These are phyloP conservation scores for Tenthredo livida DNA, from an alignment of 2,888 invertebrate genomes.

Conservation along the genomic window DNA sequence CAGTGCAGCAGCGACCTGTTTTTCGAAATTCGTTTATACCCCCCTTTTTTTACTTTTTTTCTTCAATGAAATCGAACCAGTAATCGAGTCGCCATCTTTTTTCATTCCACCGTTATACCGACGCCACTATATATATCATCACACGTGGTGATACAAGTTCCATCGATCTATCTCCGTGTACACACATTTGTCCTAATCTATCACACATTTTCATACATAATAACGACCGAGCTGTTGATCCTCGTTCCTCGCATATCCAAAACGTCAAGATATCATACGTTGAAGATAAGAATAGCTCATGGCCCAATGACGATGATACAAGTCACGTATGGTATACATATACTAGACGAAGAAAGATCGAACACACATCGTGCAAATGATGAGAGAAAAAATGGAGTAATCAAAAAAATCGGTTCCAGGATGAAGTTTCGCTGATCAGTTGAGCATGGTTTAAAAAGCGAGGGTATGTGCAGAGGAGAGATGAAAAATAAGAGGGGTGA, in stretches of 20 bases:
- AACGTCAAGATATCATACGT: background rate
- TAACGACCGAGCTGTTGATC: background rate
- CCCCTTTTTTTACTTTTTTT: background rate
- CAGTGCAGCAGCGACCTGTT: too few relatives aligned
- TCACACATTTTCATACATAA: background rate
- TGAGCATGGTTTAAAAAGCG: background rate
- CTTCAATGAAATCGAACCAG: background rate
- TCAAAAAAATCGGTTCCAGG: background rate
- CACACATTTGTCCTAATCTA: background rate
- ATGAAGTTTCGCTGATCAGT: background rate
- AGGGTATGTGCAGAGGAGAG: constrained; percentile 21
- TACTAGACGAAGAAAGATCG: background rate
- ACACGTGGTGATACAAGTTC: background rate
- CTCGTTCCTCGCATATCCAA: background rate
- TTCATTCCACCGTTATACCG: background rate
- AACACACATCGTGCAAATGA: background rate
- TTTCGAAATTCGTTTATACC: too few relatives aligned
- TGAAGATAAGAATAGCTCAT: background rate
- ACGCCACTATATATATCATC: background rate
- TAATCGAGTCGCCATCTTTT: background rate
- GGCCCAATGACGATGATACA: background rate
- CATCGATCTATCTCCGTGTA: background rate
- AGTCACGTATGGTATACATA: background rate
- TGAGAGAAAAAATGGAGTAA: background rate
- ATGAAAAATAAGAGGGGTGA: constrained; percentile 46